Conservation (phyloP, 2,797 vertebrate species). For the Psittacula derbiana region DNA sequence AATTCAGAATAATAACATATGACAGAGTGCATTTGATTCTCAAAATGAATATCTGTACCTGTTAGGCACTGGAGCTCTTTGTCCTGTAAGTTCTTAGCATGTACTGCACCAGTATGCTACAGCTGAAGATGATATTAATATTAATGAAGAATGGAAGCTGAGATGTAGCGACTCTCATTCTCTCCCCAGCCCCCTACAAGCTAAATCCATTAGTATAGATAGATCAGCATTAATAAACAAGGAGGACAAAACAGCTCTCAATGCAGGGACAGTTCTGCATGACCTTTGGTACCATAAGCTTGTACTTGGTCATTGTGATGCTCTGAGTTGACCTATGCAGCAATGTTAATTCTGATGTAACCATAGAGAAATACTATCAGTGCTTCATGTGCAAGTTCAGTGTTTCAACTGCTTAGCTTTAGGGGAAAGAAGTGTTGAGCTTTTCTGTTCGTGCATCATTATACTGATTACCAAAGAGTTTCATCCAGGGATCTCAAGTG, state of each 20-base stretch:
- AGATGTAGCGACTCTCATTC: constrained; percentile 68
- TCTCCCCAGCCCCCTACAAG: constrained; percentile 62
- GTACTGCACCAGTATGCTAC: not conserved
- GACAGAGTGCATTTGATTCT: not conserved
- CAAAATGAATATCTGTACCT: not conserved
- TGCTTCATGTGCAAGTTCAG: not conserved
- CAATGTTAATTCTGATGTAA: constrained; percentile 1
- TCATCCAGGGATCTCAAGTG: constrained; percentile 11
- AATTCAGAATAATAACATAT: not conserved
- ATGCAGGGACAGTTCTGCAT: constrained; percentile 52
- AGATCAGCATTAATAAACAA: constrained; percentile 74
- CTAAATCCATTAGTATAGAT: constrained; percentile 78
- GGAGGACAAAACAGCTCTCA: constrained; percentile 68
- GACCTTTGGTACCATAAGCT: constrained; percentile 33
- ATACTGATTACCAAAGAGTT: constrained; percentile 10
- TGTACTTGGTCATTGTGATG: not conserved
- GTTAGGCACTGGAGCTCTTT: constrained; percentile 32
- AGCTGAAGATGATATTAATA: constrained; percentile 74
- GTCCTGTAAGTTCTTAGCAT: constrained; percentile 55
- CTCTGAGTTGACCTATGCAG: constrained; percentile 12
- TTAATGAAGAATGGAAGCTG: constrained; percentile 73
- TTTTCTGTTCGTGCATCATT: not conserved
- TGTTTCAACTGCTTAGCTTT: not conserved
- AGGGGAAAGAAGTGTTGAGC: not conserved
- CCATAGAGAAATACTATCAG: not conserved